Evolutionary conservation across 2,888 invertebrate genomes (phyloP), one percentile per base, ranked within the genome.

Genomic region (Onthophagus sagittarius): DNA sequence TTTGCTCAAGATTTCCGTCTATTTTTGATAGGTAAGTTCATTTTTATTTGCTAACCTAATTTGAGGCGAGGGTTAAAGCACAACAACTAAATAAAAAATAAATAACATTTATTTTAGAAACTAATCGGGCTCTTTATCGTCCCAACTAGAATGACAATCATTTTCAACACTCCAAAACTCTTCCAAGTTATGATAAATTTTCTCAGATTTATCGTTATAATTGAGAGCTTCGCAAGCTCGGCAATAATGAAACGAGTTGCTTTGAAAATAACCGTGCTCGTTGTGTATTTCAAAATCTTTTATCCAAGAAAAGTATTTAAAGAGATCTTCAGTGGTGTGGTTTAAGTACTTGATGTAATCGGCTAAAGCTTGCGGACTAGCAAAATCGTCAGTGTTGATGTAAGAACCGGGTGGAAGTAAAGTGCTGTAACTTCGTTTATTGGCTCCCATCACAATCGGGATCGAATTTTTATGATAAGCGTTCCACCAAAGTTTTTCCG

Each of bases 401-500:
- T 86, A 92, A 0, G 92, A 92, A 73, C 86, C 81, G 0, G 91
- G 90, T 0, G 92, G 92, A 33, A 92, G 81, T 6, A 91, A 79
- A 62, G 80, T 84, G 31, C 84, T 79, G 77, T 90, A 86, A 79
- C 86, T 82, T 69, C 72, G 74, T 62, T 77, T 81, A 0, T 86
- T 81, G 1, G 90, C 86, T 0, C 92, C 93, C 88, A 91, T 88
- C 63, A 92, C 89, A 2, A 92, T 83, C 0, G 92, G 92, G 33
- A 92, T 88, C 0, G 90, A 86, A 13, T 88, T 87, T 81, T 90
- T 91, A 0, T 84, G 79, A 78, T 88, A 91, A 0, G 89, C 90
- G 77, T 92, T 88, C 86, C 91, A 89, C 84, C 90, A 93, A 0
- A 89, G 81, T 81, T 93, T 93, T 80, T 93, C 93, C 0, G 92